A percentile compares a stretch with the other conserved stretches of the same genome.
phyloP scores from a whole-genome alignment of 2,888 invertebrate species.

The Drosophila koepferae region DNA sequence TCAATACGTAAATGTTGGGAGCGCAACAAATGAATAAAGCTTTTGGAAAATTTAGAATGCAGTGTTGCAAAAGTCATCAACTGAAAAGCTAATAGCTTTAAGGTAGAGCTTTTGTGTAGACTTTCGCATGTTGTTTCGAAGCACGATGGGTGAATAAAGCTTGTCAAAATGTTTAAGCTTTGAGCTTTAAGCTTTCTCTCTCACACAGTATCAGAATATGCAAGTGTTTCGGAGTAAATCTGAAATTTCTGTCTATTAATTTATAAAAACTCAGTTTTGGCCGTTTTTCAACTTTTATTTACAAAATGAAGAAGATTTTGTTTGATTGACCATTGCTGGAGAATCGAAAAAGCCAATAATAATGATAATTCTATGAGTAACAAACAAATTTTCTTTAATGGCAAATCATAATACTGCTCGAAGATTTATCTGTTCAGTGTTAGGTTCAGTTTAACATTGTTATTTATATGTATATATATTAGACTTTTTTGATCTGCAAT shows the following conservation, averaged over 20 bases:
- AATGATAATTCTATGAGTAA: slow-evolving; percentile 39
- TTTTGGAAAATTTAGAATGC: background rate
- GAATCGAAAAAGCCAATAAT: slow-evolving; percentile 50
- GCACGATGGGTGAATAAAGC: slow-evolving; percentile 7
- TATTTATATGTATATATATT: slow-evolving; percentile 19
- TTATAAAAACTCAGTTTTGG: slow-evolving; percentile 13
- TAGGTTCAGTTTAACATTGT: slow-evolving; percentile 22
- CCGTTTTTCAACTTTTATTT: slow-evolving; percentile 74
- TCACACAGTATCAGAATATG: background rate
- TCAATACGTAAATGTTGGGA: background rate
- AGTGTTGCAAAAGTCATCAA: slow-evolving; percentile 13
- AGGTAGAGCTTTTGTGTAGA: slow-evolving; percentile 10
- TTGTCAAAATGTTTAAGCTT: slow-evolving; percentile 16
- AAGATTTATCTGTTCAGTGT: slow-evolving; percentile 56
- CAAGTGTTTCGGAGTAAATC: background rate
- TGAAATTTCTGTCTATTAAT: background rate
- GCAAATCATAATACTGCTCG: slow-evolving; percentile 56
- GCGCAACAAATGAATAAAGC: background rate
- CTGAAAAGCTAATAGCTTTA: background rate
- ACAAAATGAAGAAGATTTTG: slow-evolving; percentile 71
- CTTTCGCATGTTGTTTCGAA: background rate
- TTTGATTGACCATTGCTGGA: slow-evolving; percentile 52
- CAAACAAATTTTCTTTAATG: slow-evolving; percentile 36
- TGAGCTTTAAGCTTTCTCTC: slow-evolving; percentile 1
- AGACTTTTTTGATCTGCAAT: slow-evolving; percentile 38